Evolutionary conservation across 1,140 invertebrate genomes (phyloP).

Genomic region (Microplitis mediator): DNA sequence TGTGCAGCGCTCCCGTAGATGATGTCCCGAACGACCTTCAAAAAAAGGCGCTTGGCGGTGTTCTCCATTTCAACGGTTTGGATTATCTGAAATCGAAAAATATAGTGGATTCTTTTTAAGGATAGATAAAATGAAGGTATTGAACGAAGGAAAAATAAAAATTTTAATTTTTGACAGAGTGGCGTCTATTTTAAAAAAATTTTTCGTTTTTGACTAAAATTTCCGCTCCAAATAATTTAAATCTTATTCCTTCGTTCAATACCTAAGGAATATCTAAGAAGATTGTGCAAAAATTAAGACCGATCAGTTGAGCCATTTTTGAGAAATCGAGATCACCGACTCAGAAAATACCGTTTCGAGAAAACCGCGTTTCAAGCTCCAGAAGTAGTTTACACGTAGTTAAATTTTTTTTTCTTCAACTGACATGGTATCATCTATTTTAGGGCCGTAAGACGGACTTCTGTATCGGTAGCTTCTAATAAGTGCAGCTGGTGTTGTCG

Average conservation of each 20-base stretch:
- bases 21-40: neutral
- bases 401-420: too few species aligned
- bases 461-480: too few species aligned
- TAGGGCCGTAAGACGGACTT: too few species aligned
- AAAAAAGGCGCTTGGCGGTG: neutral
- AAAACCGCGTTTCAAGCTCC: too few species aligned
- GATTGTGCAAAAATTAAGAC: too few species aligned
- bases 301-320: neutral
- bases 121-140: neutral
- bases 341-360: constrained; percentile 1
- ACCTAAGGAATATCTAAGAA: neutral
- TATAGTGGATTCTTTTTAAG: neutral
- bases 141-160: neutral
- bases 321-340: neutral
- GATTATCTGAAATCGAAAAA: constrained; percentile 1
- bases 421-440: too few species aligned
- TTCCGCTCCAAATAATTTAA: neutral
- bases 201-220: too few species aligned
- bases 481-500: too few species aligned
- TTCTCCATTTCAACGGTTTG: neutral
- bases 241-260: neutral
- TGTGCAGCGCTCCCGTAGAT: neutral
- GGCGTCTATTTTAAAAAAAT: too few species aligned
- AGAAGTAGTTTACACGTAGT: too few species aligned
- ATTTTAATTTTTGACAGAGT: neutral